Base-by-base conservation (phyloP, 2,888 invertebrate genomes). In the Phorcus lineatus region DNA sequence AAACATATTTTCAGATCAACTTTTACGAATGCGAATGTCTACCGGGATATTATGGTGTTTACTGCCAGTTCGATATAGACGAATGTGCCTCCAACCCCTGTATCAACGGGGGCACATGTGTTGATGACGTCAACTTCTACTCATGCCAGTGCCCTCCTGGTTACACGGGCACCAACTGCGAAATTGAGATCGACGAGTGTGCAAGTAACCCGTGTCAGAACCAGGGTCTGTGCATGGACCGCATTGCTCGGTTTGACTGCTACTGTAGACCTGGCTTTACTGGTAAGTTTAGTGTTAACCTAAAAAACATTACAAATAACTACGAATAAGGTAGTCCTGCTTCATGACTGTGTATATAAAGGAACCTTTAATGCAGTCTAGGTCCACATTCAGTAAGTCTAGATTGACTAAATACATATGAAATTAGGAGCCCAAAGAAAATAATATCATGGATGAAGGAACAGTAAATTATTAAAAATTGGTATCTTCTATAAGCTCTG, bases 111-210 rank as follows among this genome's bases (percentile, higher is more conserved):
- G 76, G 17, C 22, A 76, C 76, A 1, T 76, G 76, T 31, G 31
- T 54, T n/a, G 76, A 76, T 28, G 76, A 76, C 76, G 36, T 76
- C 76, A 76, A 76, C 76, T 76, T 76, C 55, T 76, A 76, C 76
- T 76, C 76, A 17, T 76, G 76, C 17, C 19, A 53, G 31, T 76
- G 76, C n/a, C 54, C 76, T 0, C 55, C 76, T 1, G 76, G 76
- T 0, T 76, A 76, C 55, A 55, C 55, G 9, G 76, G 76, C 19
- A n/a, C 28, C 76, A 28, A 76, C 54, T 76, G 76, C 36, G 54
- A 76, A 55, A 19, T 55, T 11, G n/a, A 76, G 24, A 54, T 76
- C 11, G 76, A 76, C 76, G 76, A 76, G 55, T 76, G 76, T 28
- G 54, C 36, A 17, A 54, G 54, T 28, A 28, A 13, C 11, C 76